Evolutionary conservation across 2,888 invertebrate species (phyloP).

Genomic region (Hirtodrosophila duncani): DNA sequence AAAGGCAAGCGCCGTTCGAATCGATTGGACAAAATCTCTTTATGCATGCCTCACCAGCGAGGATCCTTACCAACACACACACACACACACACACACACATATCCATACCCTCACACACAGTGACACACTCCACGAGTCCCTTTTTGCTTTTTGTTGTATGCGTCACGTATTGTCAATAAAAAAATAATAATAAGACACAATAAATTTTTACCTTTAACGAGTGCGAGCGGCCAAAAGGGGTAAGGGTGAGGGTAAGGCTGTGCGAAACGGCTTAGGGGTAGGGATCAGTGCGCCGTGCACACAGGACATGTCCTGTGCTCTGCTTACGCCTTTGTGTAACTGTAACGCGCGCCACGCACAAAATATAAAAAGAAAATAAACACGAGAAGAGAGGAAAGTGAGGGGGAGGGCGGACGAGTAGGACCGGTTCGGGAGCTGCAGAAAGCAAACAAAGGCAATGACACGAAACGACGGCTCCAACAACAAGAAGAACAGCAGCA

Average conservation of each 20-base stretch:
- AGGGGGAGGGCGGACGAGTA: not conserved
- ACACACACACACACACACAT: conserved; percentile 6
- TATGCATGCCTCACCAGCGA: conserved; percentile 45
- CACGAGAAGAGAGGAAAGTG: conserved; percentile 31
- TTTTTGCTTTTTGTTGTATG: conserved; percentile 56
- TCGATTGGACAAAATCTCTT: conserved; percentile 65
- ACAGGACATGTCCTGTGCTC: conserved; percentile 40
- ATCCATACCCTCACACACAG: conserved; percentile 9
- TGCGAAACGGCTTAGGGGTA: conserved; percentile 5
- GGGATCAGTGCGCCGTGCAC: conserved; percentile 52
- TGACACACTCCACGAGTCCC: conserved; percentile 4
- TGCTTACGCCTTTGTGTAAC: conserved; percentile 47
- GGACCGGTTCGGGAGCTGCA: conserved; percentile 36
- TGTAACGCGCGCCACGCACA: conserved; percentile 54
- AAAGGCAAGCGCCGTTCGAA: conserved; percentile 33
- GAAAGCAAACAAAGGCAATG: conserved; percentile 71
- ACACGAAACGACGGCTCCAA: conserved; percentile 59
- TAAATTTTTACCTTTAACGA: conserved; percentile 74
- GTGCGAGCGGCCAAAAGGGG: conserved; percentile 15
- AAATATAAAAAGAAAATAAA: conserved; percentile 65
- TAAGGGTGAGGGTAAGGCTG: conserved; percentile 1
- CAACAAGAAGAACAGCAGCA: conserved; percentile 35
- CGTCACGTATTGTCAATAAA: conserved; percentile 77
- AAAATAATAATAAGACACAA: conserved; percentile 76
- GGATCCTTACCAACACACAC: conserved; percentile 33